Percentiles rank a stretch among this genome's conserved stretches.
phyloP scores from a whole-genome alignment of 2,888 invertebrate species.

The Endomychus coccineus region DNA sequence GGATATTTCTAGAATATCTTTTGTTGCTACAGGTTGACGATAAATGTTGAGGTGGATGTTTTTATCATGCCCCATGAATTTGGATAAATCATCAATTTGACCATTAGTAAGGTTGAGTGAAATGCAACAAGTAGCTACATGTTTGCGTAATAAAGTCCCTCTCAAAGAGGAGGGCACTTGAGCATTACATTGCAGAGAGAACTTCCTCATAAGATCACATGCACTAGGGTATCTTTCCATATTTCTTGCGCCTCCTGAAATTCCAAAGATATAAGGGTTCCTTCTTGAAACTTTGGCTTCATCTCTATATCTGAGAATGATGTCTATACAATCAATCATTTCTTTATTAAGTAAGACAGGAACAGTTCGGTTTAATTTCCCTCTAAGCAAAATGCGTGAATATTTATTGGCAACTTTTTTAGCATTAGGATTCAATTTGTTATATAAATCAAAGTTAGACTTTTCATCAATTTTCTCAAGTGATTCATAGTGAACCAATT shows the following conservation, averaged over 20 bases:
- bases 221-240: slow-evolving; percentile 23
- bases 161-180: slow-evolving; percentile 2
- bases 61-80: slow-evolving; percentile 3
- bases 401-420: slow-evolving; percentile 8
- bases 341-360: slow-evolving; percentile 10
- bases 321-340: slow-evolving; percentile 3
- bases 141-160: slow-evolving; percentile 8
- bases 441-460: slow-evolving; percentile 9
- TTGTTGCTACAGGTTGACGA: too few relatives aligned
- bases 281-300: slow-evolving; percentile 6
- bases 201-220: slow-evolving; percentile 17
- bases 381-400: slow-evolving; percentile 8
- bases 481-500: slow-evolving; percentile 6
- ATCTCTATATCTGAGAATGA: slow-evolving; percentile 5
- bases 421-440: slow-evolving; percentile 1
- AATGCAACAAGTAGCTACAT: slow-evolving; percentile 5
- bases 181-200: slow-evolving; percentile 12
- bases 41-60: too few relatives aligned
- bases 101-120: slow-evolving; percentile 2
- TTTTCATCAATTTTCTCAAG: slow-evolving; percentile 6
- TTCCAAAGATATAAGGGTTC: slow-evolving; percentile 11
- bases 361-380: slow-evolving; percentile 11
- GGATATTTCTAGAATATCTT: too few relatives aligned
- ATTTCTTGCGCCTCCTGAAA: slow-evolving; percentile 3
- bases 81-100: slow-evolving; percentile 5